Evolutionary conservation across 2,888 invertebrate species (phyloP), one percentile per base, ranked within the genome.

Genomic region (Lasioglossum marginatum): DNA sequence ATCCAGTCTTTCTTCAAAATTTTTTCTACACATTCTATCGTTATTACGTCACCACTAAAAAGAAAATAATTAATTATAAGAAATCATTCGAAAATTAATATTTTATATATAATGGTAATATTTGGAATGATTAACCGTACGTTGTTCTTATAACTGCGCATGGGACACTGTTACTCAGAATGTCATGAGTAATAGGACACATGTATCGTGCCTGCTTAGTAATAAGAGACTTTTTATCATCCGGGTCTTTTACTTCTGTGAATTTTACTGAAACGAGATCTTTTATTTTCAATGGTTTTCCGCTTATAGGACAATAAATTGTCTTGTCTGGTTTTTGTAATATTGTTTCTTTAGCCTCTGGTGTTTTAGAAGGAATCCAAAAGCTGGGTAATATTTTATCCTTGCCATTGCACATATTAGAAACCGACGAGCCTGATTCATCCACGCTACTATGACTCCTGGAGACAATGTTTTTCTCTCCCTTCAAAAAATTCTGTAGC

Each of bases 101-200:
- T 63, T 14, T 60, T 16, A 6, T 19, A 14, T 63, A 63, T 31
- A 31, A 63, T 16, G 2, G 4, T 16, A 16, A 63, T 63, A 63
- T 31, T 16, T 63, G 27, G 0, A 57, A n/a, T n/a, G 8, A 52
- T 52, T 37, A 48, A n/a, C 95, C 97, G 96, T 96, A 98, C 97
- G 98, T 98, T 82, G 98, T 97, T 95, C 96, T 97, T 79, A 99
- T 96, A 48, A 99, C 98, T 85, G 98, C 99, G 95, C 98, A 98
- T 0, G 99, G 99, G 3, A 99, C 97, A 12, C 99, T 98, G 96
- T 99, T 99, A 88, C 98, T 98, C 57, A 99, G 96, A 85, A 99
- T 97, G 95, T 99, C 99, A 95, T 99, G 98, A 1, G 99, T 99
- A 0, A 99, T 97, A 1, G 99, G 98, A 95, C 99, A 99, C 97